Base-by-base conservation (phyloP, 2,888 invertebrate genomes). In the Tachina grossa region DNA sequence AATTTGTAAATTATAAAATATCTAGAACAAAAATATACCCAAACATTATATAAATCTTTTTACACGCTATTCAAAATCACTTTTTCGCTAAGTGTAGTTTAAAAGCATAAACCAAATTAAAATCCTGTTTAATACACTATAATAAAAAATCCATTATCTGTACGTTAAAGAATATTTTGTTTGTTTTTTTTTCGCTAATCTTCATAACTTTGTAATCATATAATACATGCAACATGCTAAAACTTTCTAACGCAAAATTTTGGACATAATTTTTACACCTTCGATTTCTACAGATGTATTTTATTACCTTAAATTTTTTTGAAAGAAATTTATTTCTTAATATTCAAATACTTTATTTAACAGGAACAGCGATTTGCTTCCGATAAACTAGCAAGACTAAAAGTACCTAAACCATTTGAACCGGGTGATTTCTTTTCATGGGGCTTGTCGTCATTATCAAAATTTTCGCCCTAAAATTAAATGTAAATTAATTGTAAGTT, bases 321-420 rank as follows among this genome's bases (percentile, higher is more conserved):
- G 1, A 45, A 61, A 75, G 1, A 9, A 45, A 10, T 69, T 61
- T 55, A 16, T 68, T 31, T 31, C 6, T 31, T 31, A 11, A 66
- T 69, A 63, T 53, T 83, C 41, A 79, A 76, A 49, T 61, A 49
- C 22, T 43, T 53, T 6, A 51, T 43, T 90, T 93, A 93, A 89
- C 93, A 93, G 87, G 92, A 92, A 91, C 93, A 93, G 84, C 93
- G 91, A 88, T 91, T 92, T 65, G 90, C 92, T 83, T 92, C 93
- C 39, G 92, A 91, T 75, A 91, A 89, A 83, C 90, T 92, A 83
- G 92, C 92, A 88, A 93, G 89, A 71, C 91, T 92, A 78, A 93
- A 93, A 81, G 93, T 92, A 72, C 92, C 93, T 51, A 93, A 85
- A 49, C 93, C 92, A 88, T 91, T 92, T 65, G 92, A 91, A 11